Evolutionary conservation across 2,113 vertebrate species (phyloP).

Genomic region (Pogonocichla stellata): DNA sequence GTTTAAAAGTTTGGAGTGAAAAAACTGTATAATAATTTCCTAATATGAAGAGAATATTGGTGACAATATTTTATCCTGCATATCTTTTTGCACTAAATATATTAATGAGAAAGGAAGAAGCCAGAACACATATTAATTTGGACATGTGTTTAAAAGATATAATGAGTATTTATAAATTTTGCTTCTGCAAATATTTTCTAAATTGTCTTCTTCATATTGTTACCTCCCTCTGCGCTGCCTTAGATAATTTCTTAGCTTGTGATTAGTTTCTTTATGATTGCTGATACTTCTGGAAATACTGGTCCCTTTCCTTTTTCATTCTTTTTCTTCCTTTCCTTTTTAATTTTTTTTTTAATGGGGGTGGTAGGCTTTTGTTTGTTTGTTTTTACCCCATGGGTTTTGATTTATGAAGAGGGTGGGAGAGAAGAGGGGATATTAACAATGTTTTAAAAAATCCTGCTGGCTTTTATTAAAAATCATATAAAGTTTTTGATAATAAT

Average conservation of each 20-base stretch:
- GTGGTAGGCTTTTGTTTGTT: neutral
- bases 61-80: neutral
- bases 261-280: neutral
- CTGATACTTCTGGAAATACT: neutral
- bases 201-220: neutral
- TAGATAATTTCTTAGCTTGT: neutral
- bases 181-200: neutral
- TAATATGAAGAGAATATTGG: neutral
- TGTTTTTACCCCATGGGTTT: neutral
- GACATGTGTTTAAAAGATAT: neutral
- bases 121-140: neutral
- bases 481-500: neutral
- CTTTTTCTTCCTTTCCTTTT: neutral
- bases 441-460: neutral
- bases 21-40: neutral
- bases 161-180: neutral
- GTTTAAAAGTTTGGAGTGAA: conserved; percentile 38
- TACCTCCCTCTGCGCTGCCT: neutral
- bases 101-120: neutral
- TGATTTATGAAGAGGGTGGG: neutral
- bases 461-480: neutral
- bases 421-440: neutral
- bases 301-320: neutral
- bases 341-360: too few relatives aligned
- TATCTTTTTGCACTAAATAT: neutral